Percentiles rank a stretch among this genome's conserved stretches.
Conservation (phyloP, 2,113 vertebrate genomes). For the Sinocyclocheilus grahami region DNA sequence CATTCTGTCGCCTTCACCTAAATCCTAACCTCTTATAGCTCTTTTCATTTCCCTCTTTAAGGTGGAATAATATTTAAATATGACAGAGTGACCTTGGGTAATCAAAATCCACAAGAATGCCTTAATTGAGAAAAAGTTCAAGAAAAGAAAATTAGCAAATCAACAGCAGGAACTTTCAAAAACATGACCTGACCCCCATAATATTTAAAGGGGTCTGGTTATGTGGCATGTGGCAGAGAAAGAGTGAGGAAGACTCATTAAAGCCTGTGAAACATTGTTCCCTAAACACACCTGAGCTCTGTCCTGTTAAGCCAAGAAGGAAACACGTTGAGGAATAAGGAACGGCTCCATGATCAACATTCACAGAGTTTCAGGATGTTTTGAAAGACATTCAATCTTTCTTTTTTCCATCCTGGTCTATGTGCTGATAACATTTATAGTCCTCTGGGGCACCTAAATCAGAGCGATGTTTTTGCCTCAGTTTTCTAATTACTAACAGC, state of each 20-base stretch:
- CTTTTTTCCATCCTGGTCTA: neutral
- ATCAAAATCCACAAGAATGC: constrained; percentile 35
- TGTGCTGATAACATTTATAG: neutral
- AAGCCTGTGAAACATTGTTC: neutral
- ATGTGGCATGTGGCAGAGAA: neutral
- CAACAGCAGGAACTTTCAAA: neutral
- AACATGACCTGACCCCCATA: neutral
- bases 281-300: neutral
- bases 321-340: constrained; percentile 2
- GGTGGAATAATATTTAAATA: constrained; percentile 58
- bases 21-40: constrained; percentile 29
- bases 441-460: neutral
- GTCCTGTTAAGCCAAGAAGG: constrained; percentile 33
- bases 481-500: neutral
- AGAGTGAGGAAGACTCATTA: constrained; percentile 7
- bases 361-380: constrained; percentile 9
- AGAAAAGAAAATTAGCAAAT: neutral
- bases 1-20: constrained; percentile 13
- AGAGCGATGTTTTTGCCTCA: neutral
- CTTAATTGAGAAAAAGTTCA: neutral
- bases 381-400: neutral
- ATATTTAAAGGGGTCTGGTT: neutral
- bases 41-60: constrained; percentile 52
- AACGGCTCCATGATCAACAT: constrained; percentile 7
- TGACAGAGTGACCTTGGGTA: constrained; percentile 17